Evolutionary conservation across 1,140 invertebrate genomes (phyloP), one percentile per base, ranked within the genome.

Genomic region (Diorhabda sublineata): DNA sequence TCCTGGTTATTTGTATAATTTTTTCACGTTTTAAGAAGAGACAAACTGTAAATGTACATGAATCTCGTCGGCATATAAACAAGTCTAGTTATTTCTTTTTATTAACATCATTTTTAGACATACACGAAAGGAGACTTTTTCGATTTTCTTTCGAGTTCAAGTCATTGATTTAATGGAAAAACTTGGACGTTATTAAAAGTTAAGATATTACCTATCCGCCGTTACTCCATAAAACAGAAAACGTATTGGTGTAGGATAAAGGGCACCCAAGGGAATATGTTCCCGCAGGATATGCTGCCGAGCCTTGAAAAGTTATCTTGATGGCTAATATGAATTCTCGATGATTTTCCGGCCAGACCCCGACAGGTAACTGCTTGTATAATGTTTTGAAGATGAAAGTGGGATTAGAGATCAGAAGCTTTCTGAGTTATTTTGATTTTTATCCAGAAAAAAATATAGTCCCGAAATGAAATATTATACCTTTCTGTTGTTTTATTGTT

Each of bases 181-280:
- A 73, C 72, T 73, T 73, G 63, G 67, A 69, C 70, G 72, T 73
- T 73, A 73, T 73, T 73, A 73, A 73, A 73, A 73, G 72, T 73
- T 73, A 64, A 65, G 65, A 68, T 72, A 69, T 72, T 69, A 69
- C 68, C 68, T 68, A 72, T 68, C 67, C 58, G 58, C 68, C 67
- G 67, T 62, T 68, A 68, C 64, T 71, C 70, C 59, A 71, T 71
- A 71, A 71, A 71, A 61, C 63, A 68, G 64, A 66, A 56, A 63
- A 71, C 66, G 66, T 68, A 71, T 71, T 65, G 70, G 60, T 62
- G 41, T 63, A 42, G n/a, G 52, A 62, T 45, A 42, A 44, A 62
- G 44, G 58, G 58, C 44, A 44, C 61, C n/a, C 61, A 44, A 11
- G 61, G 61, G 11, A 45, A 11, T 44, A n/a, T 45, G 43, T 62